Percentiles rank a stretch among this genome's conserved stretches.
Evolutionary conservation across 2,888 invertebrate genomes (phyloP).

Genomic region (Xanthostigma xanthostigma): DNA sequence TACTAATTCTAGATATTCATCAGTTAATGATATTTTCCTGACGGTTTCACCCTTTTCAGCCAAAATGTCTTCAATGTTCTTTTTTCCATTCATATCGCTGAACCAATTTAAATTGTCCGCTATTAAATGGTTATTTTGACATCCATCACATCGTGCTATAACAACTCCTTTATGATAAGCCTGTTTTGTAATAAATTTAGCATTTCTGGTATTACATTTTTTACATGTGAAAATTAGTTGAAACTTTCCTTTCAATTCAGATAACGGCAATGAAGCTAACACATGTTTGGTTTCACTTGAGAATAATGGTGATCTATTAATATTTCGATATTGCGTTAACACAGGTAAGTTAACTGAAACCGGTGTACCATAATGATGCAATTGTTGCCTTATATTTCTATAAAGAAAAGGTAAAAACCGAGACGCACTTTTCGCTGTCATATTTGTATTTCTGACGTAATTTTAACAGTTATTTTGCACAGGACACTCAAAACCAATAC

Average conservation of each 20-base stretch:
- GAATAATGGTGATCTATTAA: no score
- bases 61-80: conserved; percentile 83
- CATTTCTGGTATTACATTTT: conserved; percentile 63
- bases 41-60: conserved; percentile 78
- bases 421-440: no score
- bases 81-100: conserved; percentile 53
- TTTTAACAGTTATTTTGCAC: no score
- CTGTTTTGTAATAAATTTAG: conserved; percentile 67
- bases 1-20: conserved; percentile 7
- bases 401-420: no score
- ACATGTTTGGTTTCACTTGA: no score
- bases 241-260: conserved; percentile 39
- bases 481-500: no score
- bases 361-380: no score
- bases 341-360: no score
- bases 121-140: conserved; percentile 81
- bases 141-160: conserved; percentile 77
- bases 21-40: conserved; percentile 32
- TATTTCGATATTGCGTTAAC: no score
- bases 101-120: conserved; percentile 97
- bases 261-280: conserved; percentile 11
- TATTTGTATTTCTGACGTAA: no score
- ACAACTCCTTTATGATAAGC: conserved; percentile 84
- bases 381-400: no score
- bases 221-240: conserved; percentile 78